Base-by-base conservation (phyloP, 2,797 vertebrate genomes). In the Pygocentrus nattereri region DNA sequence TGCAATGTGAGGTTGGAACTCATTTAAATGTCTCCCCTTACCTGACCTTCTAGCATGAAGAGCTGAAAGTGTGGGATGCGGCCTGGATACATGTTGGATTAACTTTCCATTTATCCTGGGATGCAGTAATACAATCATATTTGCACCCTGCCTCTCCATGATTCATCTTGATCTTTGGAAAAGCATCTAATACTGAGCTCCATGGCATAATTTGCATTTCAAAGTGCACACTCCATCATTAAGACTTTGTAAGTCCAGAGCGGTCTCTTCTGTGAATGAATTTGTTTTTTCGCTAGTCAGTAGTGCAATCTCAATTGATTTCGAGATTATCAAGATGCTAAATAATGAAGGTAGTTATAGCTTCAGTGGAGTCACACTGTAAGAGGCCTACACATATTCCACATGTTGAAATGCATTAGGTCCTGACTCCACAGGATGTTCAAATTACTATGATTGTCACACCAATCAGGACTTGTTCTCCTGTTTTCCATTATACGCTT, bases 1-100 rank as follows among this genome's bases (percentile, higher is more conserved):
- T 62, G 87, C 85, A 89, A 89, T 72, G 41, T 70, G 52, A 74
- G 41, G 27, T 78, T 80, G 19, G 74, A 84, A 65, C 65, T 67
- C 61, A 84, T 83, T 74, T 23, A 70, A 52, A 31, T 59, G 64
- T 62, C 72, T 78, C 74, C n/a, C 49, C 70, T 81, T 65, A 74
- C 70, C 38, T 74, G 38, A 78, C 78, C 47, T 73, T 70, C 56
- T 25, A 74, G 59, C 59, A n/a, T n/a, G 5, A 25, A 62, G 59
- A 80, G 59, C 27, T 30, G 49, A 74, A 70, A 30, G 23, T 34
- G 11, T 41, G 23, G 34, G 62, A 65, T 13, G 44, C 25, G 49
- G 65, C 47, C 50, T 80, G 70, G 19, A 44, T 62, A 34, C 64
- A 73, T 16, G 11, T 47, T 75, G 41, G 27, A 64, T 69, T 69